Evolutionary conservation across 2,113 vertebrate species (phyloP).

Genomic region (Ptyas mucosa): DNA sequence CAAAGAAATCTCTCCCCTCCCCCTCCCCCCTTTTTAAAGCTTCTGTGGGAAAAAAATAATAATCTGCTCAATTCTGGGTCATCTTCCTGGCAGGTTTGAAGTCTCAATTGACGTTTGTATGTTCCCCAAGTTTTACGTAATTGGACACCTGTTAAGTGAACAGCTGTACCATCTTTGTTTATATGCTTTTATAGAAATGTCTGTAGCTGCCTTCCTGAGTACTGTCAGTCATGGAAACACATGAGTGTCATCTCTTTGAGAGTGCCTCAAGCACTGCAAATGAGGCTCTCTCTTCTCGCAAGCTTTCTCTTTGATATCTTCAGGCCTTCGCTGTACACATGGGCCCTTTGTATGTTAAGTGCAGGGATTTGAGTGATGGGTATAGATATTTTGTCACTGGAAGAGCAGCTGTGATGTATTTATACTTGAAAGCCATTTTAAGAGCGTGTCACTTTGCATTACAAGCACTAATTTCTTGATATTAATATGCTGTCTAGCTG

Average conservation of each 20-base stretch:
- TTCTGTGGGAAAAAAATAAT: neutral
- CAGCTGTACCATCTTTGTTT: conserved; percentile 15
- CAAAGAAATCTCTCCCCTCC: neutral
- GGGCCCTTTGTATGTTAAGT: conserved; percentile 12
- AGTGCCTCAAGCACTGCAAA: conserved; percentile 27
- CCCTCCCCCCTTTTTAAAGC: conserved; percentile 14
- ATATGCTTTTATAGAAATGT: neutral
- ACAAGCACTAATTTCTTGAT: neutral
- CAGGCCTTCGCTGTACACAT: neutral
- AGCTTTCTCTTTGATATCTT: conserved; percentile 5
- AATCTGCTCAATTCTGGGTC: conserved; percentile 24
- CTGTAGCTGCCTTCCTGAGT: conserved; percentile 12
- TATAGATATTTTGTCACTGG: conserved; percentile 7
- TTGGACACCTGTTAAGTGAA: neutral
- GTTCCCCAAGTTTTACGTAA: conserved; percentile 27
- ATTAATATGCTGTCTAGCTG: conserved; percentile 19
- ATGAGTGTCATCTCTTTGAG: neutral
- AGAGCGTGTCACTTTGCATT: conserved; percentile 25
- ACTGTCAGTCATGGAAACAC: conserved; percentile 37
- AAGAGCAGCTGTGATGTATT: conserved; percentile 18
- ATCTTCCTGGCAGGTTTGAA: neutral
- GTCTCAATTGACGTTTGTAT: neutral
- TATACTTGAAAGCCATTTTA: conserved; percentile 23
- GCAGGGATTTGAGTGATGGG: neutral
- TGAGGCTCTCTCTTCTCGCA: neutral